Evolutionary conservation across 2,888 invertebrate genomes (phyloP).

Genomic region (Protodeltote pygarga): DNA sequence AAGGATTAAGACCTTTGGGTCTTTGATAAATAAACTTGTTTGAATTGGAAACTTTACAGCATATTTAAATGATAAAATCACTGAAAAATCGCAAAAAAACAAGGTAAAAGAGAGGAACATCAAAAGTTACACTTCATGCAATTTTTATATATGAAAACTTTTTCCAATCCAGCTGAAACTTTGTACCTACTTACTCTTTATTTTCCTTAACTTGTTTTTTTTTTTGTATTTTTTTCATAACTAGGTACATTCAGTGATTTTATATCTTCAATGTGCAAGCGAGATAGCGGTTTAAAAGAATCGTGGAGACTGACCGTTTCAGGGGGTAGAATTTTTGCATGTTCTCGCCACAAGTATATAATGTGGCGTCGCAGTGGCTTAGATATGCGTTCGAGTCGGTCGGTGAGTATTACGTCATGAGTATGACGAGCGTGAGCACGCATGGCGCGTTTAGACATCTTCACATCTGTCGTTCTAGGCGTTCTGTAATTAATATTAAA

Average conservation of each 20-base stretch:
- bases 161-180: too few species aligned
- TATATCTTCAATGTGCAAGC: too few species aligned
- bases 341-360: conserved; percentile 75
- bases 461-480: conserved; percentile 77
- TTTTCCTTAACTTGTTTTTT: too few species aligned
- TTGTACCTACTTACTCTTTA: too few species aligned
- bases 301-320: conserved; percentile 65
- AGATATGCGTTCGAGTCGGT: conserved; percentile 72
- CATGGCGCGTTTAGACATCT: conserved; percentile 58
- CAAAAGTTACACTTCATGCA: too few species aligned
- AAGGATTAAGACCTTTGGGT: too few species aligned
- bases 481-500: conserved; percentile 53
- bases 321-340: conserved; percentile 65
- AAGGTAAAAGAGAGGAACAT: too few species aligned
- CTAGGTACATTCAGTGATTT: not conserved
- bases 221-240: not conserved
- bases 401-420: conserved; percentile 72
- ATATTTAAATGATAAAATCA: too few species aligned
- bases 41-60: too few species aligned
- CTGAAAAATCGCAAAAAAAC: too few species aligned
- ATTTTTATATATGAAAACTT: too few species aligned
- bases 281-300: not conserved
- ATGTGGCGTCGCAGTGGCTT: conserved; percentile 71
- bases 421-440: conserved; percentile 67
- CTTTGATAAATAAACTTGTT: too few species aligned